Evolutionary conservation across 1,140 invertebrate species (phyloP).

Genomic region (Goniozus legneri): DNA sequence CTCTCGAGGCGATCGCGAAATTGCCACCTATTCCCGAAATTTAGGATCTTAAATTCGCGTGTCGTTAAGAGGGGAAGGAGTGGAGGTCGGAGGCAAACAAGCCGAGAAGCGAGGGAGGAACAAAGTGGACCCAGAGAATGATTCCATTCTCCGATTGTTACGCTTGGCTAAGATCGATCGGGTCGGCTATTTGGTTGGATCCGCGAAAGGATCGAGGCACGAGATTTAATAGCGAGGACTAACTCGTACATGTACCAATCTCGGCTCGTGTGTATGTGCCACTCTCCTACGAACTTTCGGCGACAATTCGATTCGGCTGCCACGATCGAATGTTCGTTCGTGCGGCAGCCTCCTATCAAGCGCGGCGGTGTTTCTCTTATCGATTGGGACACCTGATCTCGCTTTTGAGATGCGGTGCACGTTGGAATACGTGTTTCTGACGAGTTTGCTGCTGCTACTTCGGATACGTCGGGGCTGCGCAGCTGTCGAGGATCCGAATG

Average conservation of each 20-base stretch:
- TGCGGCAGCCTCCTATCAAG: slow-evolving; percentile 5
- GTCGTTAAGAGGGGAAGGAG: no score
- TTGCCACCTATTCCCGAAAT: no score
- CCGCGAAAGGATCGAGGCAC: no score
- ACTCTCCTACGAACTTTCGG: no score
- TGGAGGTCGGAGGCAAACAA: no score
- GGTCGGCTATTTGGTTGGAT: background rate
- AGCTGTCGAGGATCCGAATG: slow-evolving; percentile 16
- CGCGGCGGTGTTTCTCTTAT: slow-evolving; percentile 12
- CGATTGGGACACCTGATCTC: slow-evolving; percentile 15
- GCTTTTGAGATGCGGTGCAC: slow-evolving; percentile 30
- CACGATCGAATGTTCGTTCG: slow-evolving; percentile 19
- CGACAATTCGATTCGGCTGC: background rate
- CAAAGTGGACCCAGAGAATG: no score
- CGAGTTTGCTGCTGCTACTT: slow-evolving; percentile 34
- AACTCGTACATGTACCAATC: no score
- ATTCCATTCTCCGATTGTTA: background rate
- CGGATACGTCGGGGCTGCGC: slow-evolving; percentile 15
- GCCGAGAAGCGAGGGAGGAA: no score
- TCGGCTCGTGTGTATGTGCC: no score
- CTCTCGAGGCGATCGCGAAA: no score
- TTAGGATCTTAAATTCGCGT: no score
- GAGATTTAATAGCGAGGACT: no score
- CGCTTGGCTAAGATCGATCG: slow-evolving; percentile 11
- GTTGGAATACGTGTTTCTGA: slow-evolving; percentile 27